Evolutionary conservation across 2,888 invertebrate genomes (phyloP).

Genomic region (Mimas tiliae): DNA sequence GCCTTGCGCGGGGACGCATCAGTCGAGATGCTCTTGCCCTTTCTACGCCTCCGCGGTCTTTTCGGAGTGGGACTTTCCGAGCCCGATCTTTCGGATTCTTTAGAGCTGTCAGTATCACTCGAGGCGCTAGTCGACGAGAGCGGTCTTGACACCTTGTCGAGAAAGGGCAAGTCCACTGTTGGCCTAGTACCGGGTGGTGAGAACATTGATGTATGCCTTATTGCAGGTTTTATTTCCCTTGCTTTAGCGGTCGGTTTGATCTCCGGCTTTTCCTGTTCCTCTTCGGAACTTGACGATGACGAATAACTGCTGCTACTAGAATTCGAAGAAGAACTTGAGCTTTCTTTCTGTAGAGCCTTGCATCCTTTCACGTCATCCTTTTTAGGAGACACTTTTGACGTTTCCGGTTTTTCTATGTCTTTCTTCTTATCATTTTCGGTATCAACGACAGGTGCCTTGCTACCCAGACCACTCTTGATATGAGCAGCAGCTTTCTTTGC

Average conservation of each 20-base stretch:
- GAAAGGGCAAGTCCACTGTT: conserved; percentile 90
- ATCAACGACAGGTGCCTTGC: conserved; percentile 72
- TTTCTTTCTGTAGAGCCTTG: conserved; percentile 63
- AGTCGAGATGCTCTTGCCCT: conserved; percentile 67
- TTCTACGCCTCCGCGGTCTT: conserved; percentile 73
- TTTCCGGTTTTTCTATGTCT: conserved; percentile 63
- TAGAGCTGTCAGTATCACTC: conserved; percentile 85
- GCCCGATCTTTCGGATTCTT: conserved; percentile 68
- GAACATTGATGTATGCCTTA: conserved; percentile 69
- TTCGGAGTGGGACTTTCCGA: conserved; percentile 74
- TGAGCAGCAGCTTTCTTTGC: conserved; percentile 96
- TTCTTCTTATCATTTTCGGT: conserved; percentile 71
- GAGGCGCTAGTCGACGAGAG: conserved; percentile 86
- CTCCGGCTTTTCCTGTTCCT: conserved; percentile 74
- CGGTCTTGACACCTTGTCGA: conserved; percentile 90
- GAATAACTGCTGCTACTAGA: conserved; percentile 84
- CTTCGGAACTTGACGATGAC: conserved; percentile 86
- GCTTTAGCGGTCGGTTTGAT: conserved; percentile 74
- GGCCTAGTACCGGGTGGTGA: conserved; percentile 78
- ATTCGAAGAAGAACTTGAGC: conserved; percentile 81
- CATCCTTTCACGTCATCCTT: conserved; percentile 74
- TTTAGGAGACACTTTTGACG: conserved; percentile 66
- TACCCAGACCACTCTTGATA: conserved; percentile 91
- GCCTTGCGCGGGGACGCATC: conserved; percentile 84
- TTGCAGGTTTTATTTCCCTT: conserved; percentile 70